A percentile compares a stretch with the other conserved stretches of the same genome.
Evolutionary conservation across 2,888 invertebrate species (phyloP).

Genomic region (Andrena flavipes): DNA sequence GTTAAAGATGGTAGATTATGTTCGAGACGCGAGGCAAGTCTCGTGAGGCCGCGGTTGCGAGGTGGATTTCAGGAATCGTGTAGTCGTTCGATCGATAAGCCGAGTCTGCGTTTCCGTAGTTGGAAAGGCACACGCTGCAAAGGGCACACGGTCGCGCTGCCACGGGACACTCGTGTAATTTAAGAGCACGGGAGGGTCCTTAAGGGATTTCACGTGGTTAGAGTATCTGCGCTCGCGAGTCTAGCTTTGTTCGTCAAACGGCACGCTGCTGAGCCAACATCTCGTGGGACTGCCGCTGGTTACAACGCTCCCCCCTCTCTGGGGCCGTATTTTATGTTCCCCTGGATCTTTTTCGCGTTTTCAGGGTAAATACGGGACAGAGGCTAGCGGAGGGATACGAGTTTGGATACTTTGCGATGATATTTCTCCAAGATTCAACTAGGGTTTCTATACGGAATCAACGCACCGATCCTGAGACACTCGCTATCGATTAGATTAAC

Average conservation of each 20-base stretch:
- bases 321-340: conserved; percentile 10
- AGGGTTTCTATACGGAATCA: neutral
- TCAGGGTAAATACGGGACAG: neutral
- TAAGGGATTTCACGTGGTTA: conserved; percentile 46
- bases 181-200: conserved; percentile 49
- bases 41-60: neutral
- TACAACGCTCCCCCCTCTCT: neutral
- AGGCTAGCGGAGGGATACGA: neutral
- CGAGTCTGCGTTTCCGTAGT: neutral
- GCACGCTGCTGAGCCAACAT: conserved; percentile 29
- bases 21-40: no score
- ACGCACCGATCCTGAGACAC: no score
- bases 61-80: neutral
- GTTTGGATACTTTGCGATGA: neutral
- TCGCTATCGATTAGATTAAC: no score
- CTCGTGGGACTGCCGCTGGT: conserved; percentile 39
- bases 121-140: neutral
- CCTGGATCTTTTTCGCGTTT: neutral
- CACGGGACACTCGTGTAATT: conserved; percentile 51
- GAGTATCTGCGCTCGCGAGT: conserved; percentile 12
- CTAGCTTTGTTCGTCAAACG: conserved; percentile 26
- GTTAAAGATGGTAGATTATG: no score
- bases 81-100: neutral
- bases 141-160: neutral
- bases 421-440: neutral